These are phyloP conservation scores for Corythoichthys haematopterus DNA, from an alignment of 2,113 vertebrate species.

Conservation along the genomic window DNA sequence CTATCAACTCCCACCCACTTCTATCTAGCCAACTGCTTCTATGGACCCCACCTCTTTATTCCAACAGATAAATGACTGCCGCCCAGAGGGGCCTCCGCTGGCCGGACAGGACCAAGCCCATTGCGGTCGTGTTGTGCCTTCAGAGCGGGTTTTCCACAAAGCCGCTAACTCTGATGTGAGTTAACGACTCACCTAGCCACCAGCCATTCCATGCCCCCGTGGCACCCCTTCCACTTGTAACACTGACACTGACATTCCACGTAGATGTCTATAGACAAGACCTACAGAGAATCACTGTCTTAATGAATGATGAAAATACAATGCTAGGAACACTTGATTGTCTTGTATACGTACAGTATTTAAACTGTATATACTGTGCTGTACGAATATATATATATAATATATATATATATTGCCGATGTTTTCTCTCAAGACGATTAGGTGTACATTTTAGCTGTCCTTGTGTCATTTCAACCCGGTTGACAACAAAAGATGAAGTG, in stretches of 20 bases:
- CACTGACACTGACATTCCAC: constrained; percentile 56
- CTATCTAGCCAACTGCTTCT: too few species aligned
- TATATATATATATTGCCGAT: constrained; percentile 73
- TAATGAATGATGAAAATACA: constrained; percentile 35
- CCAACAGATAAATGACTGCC: not conserved
- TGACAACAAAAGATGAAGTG: constrained; percentile 16
- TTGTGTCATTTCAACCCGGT: not conserved
- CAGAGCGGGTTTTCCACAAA: constrained; percentile 42
- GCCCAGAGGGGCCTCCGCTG: constrained; percentile 10
- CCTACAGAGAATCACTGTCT: constrained; percentile 67
- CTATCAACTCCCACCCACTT: too few species aligned
- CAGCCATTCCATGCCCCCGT: constrained; percentile 29
- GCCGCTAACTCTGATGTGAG: constrained; percentile 36
- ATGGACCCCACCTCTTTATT: not conserved
- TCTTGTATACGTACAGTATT: too few species aligned
- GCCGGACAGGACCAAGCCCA: constrained; percentile 33
- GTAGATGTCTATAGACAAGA: constrained; percentile 45
- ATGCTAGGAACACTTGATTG: too few species aligned
- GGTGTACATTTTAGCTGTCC: constrained; percentile 41
- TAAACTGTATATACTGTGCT: too few species aligned
- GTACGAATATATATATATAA: constrained; percentile 56
- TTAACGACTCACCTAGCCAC: constrained; percentile 56
- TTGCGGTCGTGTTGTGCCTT: constrained; percentile 52
- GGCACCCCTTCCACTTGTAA: constrained; percentile 1
- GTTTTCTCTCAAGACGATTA: constrained; percentile 63